Evolutionary conservation across 2,888 invertebrate genomes (phyloP).

Genomic region (Nebria salina): DNA sequence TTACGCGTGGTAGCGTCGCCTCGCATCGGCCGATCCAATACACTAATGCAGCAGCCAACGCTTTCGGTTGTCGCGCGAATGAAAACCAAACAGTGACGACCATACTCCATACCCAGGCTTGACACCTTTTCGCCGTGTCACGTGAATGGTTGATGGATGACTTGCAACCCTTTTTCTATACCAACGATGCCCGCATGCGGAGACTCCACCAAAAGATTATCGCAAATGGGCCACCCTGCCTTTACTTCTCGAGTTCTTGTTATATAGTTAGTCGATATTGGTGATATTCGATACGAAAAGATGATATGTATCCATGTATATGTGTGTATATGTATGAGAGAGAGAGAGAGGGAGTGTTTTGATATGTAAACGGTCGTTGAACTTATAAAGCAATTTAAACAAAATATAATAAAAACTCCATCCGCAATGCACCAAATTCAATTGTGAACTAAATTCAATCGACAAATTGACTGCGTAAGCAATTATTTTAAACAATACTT

Average conservation of each 20-base stretch:
- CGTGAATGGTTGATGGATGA: constrained; percentile 45
- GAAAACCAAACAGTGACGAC: constrained; percentile 21
- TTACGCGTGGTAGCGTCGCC: constrained; percentile 17
- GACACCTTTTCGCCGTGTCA: constrained; percentile 36
- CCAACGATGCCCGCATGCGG: background rate
- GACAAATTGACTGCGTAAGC: background rate
- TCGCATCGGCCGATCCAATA: constrained; percentile 30
- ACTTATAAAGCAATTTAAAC: too few species aligned
- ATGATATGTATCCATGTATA: background rate
- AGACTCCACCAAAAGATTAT: constrained; percentile 37
- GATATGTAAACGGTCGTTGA: too few species aligned
- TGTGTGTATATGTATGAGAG: background rate
- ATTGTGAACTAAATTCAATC: too few species aligned
- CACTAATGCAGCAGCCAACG: constrained; percentile 35
- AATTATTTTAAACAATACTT: background rate
- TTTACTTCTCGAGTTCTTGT: background rate
- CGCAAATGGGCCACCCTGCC: background rate
- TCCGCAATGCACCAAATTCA: too few species aligned
- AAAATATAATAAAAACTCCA: too few species aligned
- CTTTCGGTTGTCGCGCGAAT: constrained; percentile 11
- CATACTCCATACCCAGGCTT: constrained; percentile 8
- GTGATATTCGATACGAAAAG: background rate
- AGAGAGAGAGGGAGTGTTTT: too few species aligned
- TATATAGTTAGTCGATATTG: background rate
- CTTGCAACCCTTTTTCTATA: constrained; percentile 36